Evolutionary conservation across 2,888 invertebrate species (phyloP).

Genomic region (Netelia fuscicornis): DNA sequence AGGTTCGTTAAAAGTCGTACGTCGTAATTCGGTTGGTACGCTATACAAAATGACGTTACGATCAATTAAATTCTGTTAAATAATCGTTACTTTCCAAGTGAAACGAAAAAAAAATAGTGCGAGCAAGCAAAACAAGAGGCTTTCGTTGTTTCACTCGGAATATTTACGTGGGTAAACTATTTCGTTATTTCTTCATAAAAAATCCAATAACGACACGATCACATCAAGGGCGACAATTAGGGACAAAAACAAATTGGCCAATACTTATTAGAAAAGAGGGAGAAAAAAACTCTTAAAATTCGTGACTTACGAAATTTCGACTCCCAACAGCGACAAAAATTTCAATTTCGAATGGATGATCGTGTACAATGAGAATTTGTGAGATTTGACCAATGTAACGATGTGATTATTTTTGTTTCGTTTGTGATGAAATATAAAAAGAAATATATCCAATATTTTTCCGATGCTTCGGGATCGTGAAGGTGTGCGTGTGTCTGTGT

Average conservation of each 20-base stretch:
- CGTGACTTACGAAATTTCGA: conserved; percentile 75
- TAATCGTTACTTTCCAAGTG: conserved; percentile 10
- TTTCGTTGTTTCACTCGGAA: conserved; percentile 23
- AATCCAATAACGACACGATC: conserved; percentile 64
- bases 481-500: neutral
- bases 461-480: neutral
- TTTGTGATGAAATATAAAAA: conserved; percentile 27
- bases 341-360: conserved; percentile 66
- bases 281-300: conserved; percentile 69
- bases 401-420: conserved; percentile 47
- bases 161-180: conserved; percentile 17
- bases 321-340: conserved; percentile 69
- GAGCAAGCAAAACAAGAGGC: conserved; percentile 4
- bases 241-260: conserved; percentile 30
- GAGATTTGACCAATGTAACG: conserved; percentile 47
- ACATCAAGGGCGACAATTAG: conserved; percentile 30
- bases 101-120: neutral
- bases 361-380: conserved; percentile 64
- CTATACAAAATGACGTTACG: conserved; percentile 30
- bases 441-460: conserved; percentile 7
- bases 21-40: conserved; percentile 25
- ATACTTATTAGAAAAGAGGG: conserved; percentile 24
- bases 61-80: conserved; percentile 45
- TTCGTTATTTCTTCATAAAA: conserved; percentile 29
- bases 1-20: conserved; percentile 39